Base-by-base conservation (phyloP, 2,113 vertebrate genomes). In the Cyprinodon variegatus region DNA sequence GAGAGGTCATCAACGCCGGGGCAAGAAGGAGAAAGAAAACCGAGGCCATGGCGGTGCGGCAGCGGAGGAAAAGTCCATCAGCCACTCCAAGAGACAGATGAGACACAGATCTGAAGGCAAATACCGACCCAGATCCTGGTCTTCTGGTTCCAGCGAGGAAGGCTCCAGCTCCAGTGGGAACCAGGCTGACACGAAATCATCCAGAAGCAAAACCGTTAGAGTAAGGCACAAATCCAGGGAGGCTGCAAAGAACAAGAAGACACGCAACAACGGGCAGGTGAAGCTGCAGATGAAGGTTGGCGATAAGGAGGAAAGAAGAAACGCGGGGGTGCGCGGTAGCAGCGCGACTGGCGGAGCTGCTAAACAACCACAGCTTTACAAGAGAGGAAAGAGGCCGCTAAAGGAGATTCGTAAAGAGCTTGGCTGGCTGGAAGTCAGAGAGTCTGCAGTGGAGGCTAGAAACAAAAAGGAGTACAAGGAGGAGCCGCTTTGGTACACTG, bases 401-500 rank as follows among this genome's bases (percentile, higher is more conserved):
- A 97, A 96, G 90, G 97, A 98, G 89, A 91, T 88, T 38, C 94
- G 94, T 85, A 96, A 95, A 92, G 97, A 97, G 83, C 68, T 92
- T 61, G 93, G 93, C 2, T 91, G 91, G 92, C 80, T 91, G 0
- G 95, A 96, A 67, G 93, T 90, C 12, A 95, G 94, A 84, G 96
- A 96, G 88, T 87, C 92, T 15, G 92, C 88, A 79, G 83, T 87
- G 68, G 96, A 96, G 87, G 94, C 90, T 83, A 94, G 94, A 78
- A 94, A 93, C n/a, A 94, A 96, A 78, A 95, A 91, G 22, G 96
- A 98, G 67, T 99, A 97, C 59, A 97, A 96, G 90, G 98, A 99
- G 91, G 97, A 99, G 84, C 98, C 98, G 4, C 93, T 99, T 91
- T 99, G 98, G 98, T 99, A 99, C 90, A 99, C 98, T 0, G 97